Percentiles rank a stretch among this genome's conserved stretches.
phyloP scores from a whole-genome alignment of 1,140 invertebrate genomes.

The Heliconius nattereri region DNA sequence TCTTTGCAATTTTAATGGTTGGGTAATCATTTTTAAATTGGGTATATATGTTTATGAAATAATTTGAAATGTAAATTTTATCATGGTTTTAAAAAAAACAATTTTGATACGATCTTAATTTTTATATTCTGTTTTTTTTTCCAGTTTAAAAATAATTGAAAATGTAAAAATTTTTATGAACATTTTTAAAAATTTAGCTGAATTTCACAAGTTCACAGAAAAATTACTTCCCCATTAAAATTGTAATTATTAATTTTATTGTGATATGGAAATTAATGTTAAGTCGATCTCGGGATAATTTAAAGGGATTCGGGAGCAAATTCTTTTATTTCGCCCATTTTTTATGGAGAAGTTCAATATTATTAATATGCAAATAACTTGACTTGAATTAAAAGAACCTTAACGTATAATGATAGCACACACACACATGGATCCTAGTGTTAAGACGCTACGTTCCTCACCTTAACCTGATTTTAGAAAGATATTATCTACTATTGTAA shows the following conservation, averaged over 20 bases:
- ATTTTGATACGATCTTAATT: neutral
- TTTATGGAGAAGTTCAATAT: neutral
- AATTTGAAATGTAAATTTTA: neutral
- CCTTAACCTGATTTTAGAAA: no score
- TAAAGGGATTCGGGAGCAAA: conserved; percentile 32
- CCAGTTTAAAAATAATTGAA: no score
- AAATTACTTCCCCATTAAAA: conserved; percentile 16
- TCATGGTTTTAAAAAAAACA: neutral
- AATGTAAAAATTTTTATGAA: neutral
- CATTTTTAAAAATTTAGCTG: neutral
- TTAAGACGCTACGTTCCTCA: no score
- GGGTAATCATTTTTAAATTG: neutral
- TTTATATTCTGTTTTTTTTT: neutral
- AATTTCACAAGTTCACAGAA: no score
- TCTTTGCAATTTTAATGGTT: neutral
- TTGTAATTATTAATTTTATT: conserved; percentile 29
- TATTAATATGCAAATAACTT: conserved; percentile 3
- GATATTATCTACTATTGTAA: no score
- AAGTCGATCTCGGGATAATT: conserved; percentile 27
- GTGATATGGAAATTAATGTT: conserved; percentile 40
- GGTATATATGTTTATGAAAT: neutral
- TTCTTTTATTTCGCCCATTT: neutral
- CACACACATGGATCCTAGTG: no score
- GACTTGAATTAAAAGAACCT: neutral
- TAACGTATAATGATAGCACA: no score